Base-by-base conservation (phyloP, 2,797 vertebrate genomes). In the Pantherophis alleghaniensis region DNA sequence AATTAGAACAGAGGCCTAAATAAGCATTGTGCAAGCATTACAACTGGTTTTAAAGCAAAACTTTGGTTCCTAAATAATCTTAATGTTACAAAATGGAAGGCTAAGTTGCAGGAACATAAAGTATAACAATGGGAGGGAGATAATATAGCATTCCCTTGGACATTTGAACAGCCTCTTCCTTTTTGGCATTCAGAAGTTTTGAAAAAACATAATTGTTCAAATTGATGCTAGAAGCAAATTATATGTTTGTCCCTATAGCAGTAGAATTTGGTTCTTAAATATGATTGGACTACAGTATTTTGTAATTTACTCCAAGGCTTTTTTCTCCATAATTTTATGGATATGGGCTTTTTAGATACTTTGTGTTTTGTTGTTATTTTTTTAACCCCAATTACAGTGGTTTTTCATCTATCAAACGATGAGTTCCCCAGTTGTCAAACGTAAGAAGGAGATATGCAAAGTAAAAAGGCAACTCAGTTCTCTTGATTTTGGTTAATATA, bases 401-500 rank as follows among this genome's bases (percentile, higher is more conserved):
- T 47, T 83, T 83, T 79, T 42, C 18, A 74, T 87, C 3, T 18
- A 51, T 69, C 51, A 6, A 66, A 88, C 51, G 69, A 2, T 89
- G 16, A 60, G 42, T 92, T n/a, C 28, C 0, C 55, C 56, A 83
- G 1, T 24, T 26, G 2, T 20, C 22, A 92, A 88, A 4, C 0
- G 14, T 51, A 60, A 22, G 6, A 69, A 11, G 74, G 4, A 83
- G 37, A 83, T 37, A 47, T 12, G 20, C 12, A 47, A 24, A 47
- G 37, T 47, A 47, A 47, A 83, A 83, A 83, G 37, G 9, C 37
- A 5, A 83, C 20, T 47, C 28, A 18, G 22, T 55, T 42, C 55
- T 61, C 88, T 28, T 26, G 53, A 61, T 93, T 92, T 63, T 55
- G 92, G 7, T 24, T 91, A 92, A 88, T 51, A 91, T 5, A 94